Evolutionary conservation across 2,113 vertebrate genomes (phyloP), one percentile per base, ranked within the genome.

Genomic region (Saimiri boliviensis): DNA sequence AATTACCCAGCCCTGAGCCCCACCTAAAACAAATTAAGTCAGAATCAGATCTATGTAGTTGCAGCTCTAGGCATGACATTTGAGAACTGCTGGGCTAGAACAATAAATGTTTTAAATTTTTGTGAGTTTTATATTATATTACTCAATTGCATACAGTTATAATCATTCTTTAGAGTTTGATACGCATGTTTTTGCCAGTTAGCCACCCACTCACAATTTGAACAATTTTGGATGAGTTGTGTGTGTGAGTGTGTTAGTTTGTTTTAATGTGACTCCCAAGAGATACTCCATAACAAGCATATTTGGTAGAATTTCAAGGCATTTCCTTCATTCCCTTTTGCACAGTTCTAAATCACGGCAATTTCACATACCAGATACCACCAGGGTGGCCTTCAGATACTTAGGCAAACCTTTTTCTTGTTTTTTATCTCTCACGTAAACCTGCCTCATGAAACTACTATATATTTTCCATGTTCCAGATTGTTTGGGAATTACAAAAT

Each of bases 1-100:
- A 86, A 45, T 54, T 32, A n/a, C 63, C 30, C 47, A 49, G 35
- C 73, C 35, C 60, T 73, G 63, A 70, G 45, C 42, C 8, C 12
- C 10, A 79, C 9, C 17, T 90, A 71, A 87, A 45, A 95, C 32
- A 94, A 89, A 91, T 85, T 70, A 95, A 86, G 23, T 85, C 56
- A 71, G 49, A 92, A 77, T 82, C 21, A 76, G 70, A 71, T 82
- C 21, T 81, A 81, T 63, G 30, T 25, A 8, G 45, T 49, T 84
- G 23, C 16, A 83, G 19, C 17, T 56, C 30, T 42, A 71, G 12
- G 8, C 13, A 88, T 76, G 11, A 42, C 19, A 74, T 95, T 66
- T 56, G 60, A 91, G 63, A 90, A 92, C 11, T 90, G 54, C 17
- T 84, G 10, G 23, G 32, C 47, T 85, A 90, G 8, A 87, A 74